Evolutionary conservation across 2,113 vertebrate genomes (phyloP).

Genomic region (Amblyopsis rosae): DNA sequence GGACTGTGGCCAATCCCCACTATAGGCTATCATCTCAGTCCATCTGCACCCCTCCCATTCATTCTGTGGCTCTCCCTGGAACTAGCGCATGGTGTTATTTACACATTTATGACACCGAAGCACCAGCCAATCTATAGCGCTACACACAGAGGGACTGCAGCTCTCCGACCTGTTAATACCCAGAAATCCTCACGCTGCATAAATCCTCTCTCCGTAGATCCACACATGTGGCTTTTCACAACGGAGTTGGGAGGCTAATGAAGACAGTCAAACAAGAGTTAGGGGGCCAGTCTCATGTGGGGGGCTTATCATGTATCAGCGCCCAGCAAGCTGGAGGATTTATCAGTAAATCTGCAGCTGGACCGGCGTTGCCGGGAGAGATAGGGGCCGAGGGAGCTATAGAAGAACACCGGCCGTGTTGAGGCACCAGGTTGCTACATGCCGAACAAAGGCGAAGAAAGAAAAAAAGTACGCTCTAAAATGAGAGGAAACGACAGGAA

Average conservation of each 20-base stretch:
- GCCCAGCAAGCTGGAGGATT: constrained; percentile 57
- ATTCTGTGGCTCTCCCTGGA: constrained; percentile 35
- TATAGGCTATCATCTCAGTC: constrained; percentile 67
- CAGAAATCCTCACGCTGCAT: constrained; percentile 8
- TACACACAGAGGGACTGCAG: background rate
- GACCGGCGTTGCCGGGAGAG: constrained; percentile 52
- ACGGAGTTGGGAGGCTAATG: background rate
- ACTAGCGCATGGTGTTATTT: constrained; percentile 72
- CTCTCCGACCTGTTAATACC: constrained; percentile 8
- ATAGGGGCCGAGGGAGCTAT: constrained; percentile 56
- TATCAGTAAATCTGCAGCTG: constrained; percentile 66
- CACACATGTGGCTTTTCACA: constrained; percentile 17
- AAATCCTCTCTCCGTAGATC: constrained; percentile 13
- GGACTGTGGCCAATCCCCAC: constrained; percentile 65
- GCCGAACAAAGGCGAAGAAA: constrained; percentile 15
- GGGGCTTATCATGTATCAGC: constrained; percentile 58
- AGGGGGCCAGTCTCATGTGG: constrained; percentile 39
- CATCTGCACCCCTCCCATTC: constrained; percentile 59
- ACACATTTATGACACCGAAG: constrained; percentile 73
- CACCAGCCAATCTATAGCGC: constrained; percentile 48
- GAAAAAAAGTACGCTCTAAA: constrained; percentile 15
- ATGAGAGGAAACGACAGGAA: constrained; percentile 1
- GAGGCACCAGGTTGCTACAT: constrained; percentile 22
- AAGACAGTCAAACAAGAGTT: constrained; percentile 52
- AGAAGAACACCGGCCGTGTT: constrained; percentile 57